Percentiles rank a stretch among this genome's conserved stretches.
These are phyloP conservation scores for Podocnemis expansa DNA, from an alignment of 2,113 vertebrate genomes.

Conservation along the genomic window DNA sequence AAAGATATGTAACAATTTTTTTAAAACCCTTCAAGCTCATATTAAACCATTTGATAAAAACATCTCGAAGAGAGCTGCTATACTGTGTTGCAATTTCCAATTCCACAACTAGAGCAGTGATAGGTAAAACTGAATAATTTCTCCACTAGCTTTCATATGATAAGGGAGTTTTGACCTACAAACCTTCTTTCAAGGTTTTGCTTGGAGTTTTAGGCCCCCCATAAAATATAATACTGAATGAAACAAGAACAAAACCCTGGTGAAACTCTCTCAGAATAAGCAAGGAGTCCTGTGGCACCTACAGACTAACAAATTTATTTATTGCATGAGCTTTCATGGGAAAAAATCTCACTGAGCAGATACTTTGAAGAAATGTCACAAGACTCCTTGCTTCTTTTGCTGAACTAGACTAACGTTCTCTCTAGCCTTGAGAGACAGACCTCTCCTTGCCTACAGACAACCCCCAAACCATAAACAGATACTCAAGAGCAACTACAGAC, in stretches of 20 bases:
- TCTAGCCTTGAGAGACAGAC: too few relatives aligned
- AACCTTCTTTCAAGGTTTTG: background rate
- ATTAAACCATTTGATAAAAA: background rate
- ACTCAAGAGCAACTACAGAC: too few relatives aligned
- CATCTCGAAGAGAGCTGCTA: background rate
- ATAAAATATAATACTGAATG: background rate
- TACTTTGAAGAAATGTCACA: too few relatives aligned
- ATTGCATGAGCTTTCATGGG: too few relatives aligned
- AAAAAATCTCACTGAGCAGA: too few relatives aligned
- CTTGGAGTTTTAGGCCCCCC: background rate
- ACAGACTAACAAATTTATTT: too few relatives aligned
- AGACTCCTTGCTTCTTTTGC: too few relatives aligned
- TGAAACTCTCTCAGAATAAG: background rate
- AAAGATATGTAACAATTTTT: too few relatives aligned
- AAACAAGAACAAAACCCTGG: background rate
- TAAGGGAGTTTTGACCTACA: background rate
- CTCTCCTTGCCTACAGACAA: too few relatives aligned
- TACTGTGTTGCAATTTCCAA: background rate
- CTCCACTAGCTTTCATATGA: background rate
- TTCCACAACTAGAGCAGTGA: background rate
- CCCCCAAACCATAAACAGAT: too few relatives aligned
- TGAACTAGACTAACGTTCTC: too few relatives aligned
- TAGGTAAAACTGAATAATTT: background rate
- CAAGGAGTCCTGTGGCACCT: background rate
- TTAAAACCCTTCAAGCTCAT: background rate